Evolutionary conservation across 2,113 vertebrate genomes (phyloP).

Genomic region (Alaudala cheleensis): DNA sequence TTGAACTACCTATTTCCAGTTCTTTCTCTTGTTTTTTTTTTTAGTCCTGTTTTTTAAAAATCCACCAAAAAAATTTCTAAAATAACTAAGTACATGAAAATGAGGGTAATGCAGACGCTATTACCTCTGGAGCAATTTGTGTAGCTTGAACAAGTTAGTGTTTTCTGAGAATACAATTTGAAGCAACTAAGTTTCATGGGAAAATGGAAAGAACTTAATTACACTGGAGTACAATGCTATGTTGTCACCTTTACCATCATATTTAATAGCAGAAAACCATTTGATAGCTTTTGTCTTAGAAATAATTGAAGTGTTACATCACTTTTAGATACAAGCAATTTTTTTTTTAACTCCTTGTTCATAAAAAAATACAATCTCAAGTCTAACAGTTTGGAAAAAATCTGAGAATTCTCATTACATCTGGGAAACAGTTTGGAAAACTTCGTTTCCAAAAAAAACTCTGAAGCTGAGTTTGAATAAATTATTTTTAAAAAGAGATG

Average conservation of each 20-base stretch:
- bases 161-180: background rate
- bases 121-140: background rate
- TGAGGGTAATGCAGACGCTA: background rate
- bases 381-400: background rate
- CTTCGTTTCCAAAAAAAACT: background rate
- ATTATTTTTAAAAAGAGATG: background rate
- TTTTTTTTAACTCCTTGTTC: background rate
- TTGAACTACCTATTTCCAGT: background rate
- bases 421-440: background rate
- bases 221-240: background rate
- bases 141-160: background rate
- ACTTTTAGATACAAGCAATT: background rate
- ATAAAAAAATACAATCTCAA: background rate
- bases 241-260: background rate
- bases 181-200: background rate
- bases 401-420: background rate
- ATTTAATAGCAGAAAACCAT: background rate
- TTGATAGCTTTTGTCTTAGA: background rate
- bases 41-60: background rate
- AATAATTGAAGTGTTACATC: background rate
- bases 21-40: background rate
- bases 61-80: background rate
- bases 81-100: background rate
- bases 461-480: background rate
- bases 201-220: constrained; percentile 46